A percentile compares a stretch with the other conserved stretches of the same genome.
Conservation (phyloP, 1,140 invertebrate genomes). For the Diabrotica virgifera region DNA sequence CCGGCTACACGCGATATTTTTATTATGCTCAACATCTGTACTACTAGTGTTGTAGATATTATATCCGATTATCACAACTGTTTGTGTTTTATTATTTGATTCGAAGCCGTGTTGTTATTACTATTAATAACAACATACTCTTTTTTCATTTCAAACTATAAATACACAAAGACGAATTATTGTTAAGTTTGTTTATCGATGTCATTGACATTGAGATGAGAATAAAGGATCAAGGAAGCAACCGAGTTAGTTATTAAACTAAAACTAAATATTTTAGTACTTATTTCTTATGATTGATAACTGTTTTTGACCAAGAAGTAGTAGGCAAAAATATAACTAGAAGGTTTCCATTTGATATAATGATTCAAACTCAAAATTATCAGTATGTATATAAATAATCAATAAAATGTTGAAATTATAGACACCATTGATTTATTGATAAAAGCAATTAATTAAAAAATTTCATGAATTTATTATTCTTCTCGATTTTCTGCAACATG, state of each 20-base stretch:
- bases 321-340: no score
- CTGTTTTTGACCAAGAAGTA: no score
- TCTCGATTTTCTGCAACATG: no score
- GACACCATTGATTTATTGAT: no score
- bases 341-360: no score
- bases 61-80: background rate
- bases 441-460: no score
- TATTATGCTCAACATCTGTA: background rate
- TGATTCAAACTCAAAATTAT: no score
- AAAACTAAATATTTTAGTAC: background rate
- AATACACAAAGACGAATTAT: no score
- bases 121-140: constrained; percentile 1
- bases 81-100: background rate
- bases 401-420: no score
- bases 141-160: background rate
- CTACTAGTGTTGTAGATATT: background rate
- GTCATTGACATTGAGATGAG: background rate
- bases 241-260: background rate
- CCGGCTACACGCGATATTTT: no score
- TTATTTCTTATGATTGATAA: background rate
- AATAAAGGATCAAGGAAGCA: background rate
- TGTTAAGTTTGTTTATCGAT: background rate
- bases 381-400: no score
- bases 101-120: background rate
- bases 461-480: no score